Conservation (phyloP, 2,113 vertebrate genomes). For the Diglossa brunneiventris region DNA sequence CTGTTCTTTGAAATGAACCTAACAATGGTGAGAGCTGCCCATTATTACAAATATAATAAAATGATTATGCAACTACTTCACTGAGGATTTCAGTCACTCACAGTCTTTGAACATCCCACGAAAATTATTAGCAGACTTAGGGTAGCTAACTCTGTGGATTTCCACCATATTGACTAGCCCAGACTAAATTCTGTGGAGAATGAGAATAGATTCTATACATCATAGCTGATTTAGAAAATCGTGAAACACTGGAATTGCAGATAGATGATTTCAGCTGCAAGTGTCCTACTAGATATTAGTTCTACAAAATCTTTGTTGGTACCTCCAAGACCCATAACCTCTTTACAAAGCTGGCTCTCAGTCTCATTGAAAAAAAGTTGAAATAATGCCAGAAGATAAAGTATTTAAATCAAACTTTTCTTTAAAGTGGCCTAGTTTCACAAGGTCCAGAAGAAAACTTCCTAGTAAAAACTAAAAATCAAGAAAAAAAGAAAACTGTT, state of each 20-base stretch:
- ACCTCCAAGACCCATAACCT: background rate
- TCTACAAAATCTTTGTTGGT: background rate
- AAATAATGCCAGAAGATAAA: background rate
- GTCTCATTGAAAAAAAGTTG: background rate
- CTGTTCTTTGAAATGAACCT: background rate
- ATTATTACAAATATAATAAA: background rate
- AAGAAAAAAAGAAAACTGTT: background rate
- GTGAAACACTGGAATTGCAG: background rate
- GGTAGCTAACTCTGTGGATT: background rate
- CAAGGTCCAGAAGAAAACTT: background rate
- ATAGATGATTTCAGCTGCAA: background rate
- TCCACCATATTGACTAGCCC: background rate
- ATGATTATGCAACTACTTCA: background rate
- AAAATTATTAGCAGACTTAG: background rate
- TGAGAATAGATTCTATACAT: background rate
- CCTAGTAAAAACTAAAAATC: background rate
- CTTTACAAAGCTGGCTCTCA: background rate
- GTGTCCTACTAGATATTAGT: background rate
- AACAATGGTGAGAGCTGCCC: background rate
- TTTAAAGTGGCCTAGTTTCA: background rate
- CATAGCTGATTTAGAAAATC: background rate
- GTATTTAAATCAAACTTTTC: background rate
- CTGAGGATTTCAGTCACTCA: background rate
- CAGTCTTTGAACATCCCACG: background rate
- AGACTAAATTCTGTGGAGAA: background rate